Percentiles rank a stretch among this genome's conserved stretches.
Evolutionary conservation across 2,888 invertebrate species (phyloP).

Genomic region (Leucophenga maculata): DNA sequence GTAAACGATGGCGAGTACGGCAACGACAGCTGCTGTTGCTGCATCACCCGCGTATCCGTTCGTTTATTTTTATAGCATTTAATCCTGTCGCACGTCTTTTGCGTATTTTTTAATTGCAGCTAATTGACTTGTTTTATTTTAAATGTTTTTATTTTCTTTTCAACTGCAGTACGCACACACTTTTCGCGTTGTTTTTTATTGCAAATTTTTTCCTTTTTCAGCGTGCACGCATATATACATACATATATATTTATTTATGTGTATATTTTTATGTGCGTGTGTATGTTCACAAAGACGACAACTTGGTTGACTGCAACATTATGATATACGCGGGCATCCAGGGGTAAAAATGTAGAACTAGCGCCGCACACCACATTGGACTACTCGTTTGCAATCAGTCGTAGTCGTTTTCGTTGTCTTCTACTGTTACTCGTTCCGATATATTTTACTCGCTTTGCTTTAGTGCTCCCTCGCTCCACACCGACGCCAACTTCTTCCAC

Average conservation of each 20-base stretch:
- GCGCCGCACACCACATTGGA: constrained; percentile 21
- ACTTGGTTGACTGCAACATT: constrained; percentile 1
- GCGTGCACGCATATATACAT: constrained; percentile 48
- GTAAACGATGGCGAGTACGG: not conserved
- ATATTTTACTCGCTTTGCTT: not conserved
- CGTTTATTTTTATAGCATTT: no score
- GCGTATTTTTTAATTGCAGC: not conserved
- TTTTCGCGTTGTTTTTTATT: not conserved
- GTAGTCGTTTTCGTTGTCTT: constrained; percentile 1
- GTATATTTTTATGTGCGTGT: constrained; percentile 21
- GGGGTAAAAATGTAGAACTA: not conserved
- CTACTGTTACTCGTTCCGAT: constrained; percentile 16
- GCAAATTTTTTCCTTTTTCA: constrained; percentile 43
- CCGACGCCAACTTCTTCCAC: no score
- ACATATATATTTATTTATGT: constrained; percentile 23
- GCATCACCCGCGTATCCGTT: constrained; percentile 22
- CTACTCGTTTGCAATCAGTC: not conserved
- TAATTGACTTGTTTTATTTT: constrained; percentile 12
- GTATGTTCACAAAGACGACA: constrained; percentile 16
- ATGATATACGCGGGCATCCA: not conserved
- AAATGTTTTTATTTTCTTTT: no score
- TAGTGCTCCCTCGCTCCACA: not conserved
- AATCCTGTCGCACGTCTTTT: no score
- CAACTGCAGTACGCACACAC: no score
- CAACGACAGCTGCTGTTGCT: not conserved